A percentile compares a stretch with the other conserved stretches of the same genome.
Evolutionary conservation across 2,888 invertebrate species (phyloP).

Genomic region (Trichopria drosophilae): DNA sequence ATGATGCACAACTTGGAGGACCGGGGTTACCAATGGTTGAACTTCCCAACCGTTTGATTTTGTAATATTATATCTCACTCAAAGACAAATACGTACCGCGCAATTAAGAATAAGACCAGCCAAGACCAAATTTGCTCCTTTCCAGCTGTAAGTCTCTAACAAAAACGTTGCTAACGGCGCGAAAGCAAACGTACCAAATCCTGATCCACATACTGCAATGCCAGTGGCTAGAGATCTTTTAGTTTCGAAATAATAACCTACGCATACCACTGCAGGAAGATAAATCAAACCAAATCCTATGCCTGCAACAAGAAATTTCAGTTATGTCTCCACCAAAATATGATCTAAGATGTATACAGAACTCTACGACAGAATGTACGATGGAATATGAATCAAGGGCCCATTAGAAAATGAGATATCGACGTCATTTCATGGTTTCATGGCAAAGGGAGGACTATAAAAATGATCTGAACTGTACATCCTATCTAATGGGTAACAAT

Average conservation of each 20-base stretch:
- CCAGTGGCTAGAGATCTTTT: conserved; percentile 92
- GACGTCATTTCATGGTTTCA: no score
- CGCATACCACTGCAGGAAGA: conserved; percentile 94
- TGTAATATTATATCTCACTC: neutral
- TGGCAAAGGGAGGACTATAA: neutral
- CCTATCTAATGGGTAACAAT: no score
- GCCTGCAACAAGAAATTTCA: conserved; percentile 65
- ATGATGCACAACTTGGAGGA: no score
- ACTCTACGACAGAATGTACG: neutral
- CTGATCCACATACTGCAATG: conserved; percentile 94
- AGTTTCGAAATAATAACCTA: conserved; percentile 96
- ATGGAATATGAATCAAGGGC: neutral
- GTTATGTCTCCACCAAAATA: no score
- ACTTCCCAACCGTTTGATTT: no score
- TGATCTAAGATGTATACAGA: no score
- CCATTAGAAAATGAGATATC: neutral
- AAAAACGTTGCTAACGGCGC: conserved; percentile 86
- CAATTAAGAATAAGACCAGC: conserved; percentile 93
- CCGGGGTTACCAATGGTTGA: no score
- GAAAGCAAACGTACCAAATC: conserved; percentile 92
- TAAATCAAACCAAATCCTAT: conserved; percentile 93
- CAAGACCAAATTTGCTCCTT: conserved; percentile 84
- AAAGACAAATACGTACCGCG: conserved; percentile 64
- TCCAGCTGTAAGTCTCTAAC: conserved; percentile 82
- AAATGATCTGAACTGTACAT: no score